These are phyloP conservation scores for Molossus molossus DNA, from an alignment of 2,797 vertebrate species.

Conservation along the genomic window DNA sequence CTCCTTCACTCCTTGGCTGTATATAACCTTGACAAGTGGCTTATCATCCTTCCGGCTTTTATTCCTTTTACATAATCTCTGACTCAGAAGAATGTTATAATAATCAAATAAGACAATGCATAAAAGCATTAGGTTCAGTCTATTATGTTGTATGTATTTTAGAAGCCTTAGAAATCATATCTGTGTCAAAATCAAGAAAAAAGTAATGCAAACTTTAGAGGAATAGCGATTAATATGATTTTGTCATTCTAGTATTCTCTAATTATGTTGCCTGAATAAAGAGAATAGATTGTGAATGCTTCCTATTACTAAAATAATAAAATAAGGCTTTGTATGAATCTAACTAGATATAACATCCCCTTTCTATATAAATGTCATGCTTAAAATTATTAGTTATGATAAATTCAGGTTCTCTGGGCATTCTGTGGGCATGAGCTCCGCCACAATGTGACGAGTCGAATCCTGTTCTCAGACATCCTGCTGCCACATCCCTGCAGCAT, in stretches of 20 bases:
- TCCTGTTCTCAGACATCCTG: background rate
- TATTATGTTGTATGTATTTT: background rate
- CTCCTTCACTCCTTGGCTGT: background rate
- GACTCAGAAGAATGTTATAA: background rate
- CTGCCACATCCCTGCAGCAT: background rate
- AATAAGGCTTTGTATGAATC: background rate
- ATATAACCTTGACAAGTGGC: background rate
- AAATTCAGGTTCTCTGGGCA: background rate
- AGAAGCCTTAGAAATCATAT: background rate
- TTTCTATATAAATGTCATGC: background rate
- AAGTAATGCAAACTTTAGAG: background rate
- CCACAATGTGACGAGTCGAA: constrained; percentile 13
- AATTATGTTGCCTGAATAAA: background rate
- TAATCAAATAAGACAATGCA: background rate
- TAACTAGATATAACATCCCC: background rate
- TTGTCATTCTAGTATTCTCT: background rate
- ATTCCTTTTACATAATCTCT: background rate
- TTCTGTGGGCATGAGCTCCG: background rate
- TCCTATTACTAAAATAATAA: constrained; percentile 10
- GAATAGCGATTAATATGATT: background rate
- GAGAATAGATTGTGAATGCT: background rate
- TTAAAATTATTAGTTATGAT: background rate
- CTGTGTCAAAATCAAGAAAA: background rate
- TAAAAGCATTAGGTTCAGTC: background rate
- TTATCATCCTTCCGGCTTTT: background rate